These are phyloP conservation scores for Paracanthobrama guichenoti DNA, from an alignment of 2,113 vertebrate genomes.

Conservation along the genomic window DNA sequence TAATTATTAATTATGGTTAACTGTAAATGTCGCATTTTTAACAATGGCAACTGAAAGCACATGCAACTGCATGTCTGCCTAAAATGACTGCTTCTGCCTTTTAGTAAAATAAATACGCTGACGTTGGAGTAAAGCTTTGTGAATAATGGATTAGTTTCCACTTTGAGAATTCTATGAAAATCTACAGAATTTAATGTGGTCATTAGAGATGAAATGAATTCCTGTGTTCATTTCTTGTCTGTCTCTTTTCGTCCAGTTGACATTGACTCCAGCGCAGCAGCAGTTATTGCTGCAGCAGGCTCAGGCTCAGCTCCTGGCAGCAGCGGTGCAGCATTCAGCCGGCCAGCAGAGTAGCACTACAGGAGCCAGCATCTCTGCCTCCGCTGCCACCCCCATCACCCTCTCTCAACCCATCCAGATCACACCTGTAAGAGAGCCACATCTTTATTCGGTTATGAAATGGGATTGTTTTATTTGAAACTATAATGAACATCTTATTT, in stretches of 20 bases:
- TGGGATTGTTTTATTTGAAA: background rate
- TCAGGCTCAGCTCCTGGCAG: constrained; percentile 96
- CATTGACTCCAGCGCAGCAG: constrained; percentile 94
- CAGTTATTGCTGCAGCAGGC: constrained; percentile 97
- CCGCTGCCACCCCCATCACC: constrained; percentile 96
- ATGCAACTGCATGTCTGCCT: background rate
- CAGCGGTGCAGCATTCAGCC: constrained; percentile 96
- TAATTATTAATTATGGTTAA: background rate
- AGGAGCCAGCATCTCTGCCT: constrained; percentile 96
- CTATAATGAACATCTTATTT: no score
- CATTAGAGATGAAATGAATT: background rate
- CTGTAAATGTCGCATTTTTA: background rate
- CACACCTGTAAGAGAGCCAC: constrained; percentile 78
- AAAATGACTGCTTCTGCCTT: no score
- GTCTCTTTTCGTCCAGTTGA: constrained; percentile 76
- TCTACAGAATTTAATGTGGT: background rate
- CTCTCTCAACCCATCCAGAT: constrained; percentile 98
- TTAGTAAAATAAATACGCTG: no score
- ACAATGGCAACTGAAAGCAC: background rate
- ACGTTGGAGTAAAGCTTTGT: background rate
- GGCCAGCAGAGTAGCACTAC: constrained; percentile 94
- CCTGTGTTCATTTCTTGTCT: background rate
- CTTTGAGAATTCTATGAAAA: background rate
- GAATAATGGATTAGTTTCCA: background rate
- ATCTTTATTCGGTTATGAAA: background rate